Evolutionary conservation across 2,888 invertebrate species (phyloP).

Genomic region (Meteorus colon): DNA sequence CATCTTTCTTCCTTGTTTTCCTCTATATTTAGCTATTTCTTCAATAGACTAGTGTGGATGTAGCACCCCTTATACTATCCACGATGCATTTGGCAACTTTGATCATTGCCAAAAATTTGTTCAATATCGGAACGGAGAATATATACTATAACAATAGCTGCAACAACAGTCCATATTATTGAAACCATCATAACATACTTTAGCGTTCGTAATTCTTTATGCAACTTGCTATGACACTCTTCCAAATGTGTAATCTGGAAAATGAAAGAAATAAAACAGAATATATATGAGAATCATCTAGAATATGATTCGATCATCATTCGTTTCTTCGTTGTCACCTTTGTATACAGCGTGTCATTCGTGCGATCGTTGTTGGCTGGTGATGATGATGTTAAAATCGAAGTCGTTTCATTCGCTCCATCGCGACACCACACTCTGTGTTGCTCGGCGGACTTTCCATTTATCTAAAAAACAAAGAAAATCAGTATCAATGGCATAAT

Average conservation of each 20-base stretch:
- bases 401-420: conserved; percentile 60
- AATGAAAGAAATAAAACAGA: conserved; percentile 25
- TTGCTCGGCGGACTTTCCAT: conserved; percentile 79
- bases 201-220: conserved; percentile 74
- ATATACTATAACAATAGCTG: conserved; percentile 72
- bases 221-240: conserved; percentile 73
- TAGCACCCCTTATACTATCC: conserved; percentile 49
- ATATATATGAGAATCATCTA: background rate
- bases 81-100: conserved; percentile 58
- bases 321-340: conserved; percentile 56
- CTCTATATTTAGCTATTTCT: conserved; percentile 12
- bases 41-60: conserved; percentile 39
- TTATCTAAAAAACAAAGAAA: conserved; percentile 65
- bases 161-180: conserved; percentile 73
- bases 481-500: background rate
- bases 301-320: background rate
- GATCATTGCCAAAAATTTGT: conserved; percentile 58
- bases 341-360: conserved; percentile 63
- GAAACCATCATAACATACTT: conserved; percentile 75
- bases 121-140: conserved; percentile 71
- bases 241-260: conserved; percentile 72
- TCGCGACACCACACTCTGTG: conserved; percentile 83
- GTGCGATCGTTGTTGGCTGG: conserved; percentile 60
- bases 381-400: conserved; percentile 54
- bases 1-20: background rate